Percentiles rank a stretch among this genome's conserved stretches.
These are phyloP conservation scores for Amniataba percoides DNA, from an alignment of 2,797 vertebrate species.

Conservation along the genomic window DNA sequence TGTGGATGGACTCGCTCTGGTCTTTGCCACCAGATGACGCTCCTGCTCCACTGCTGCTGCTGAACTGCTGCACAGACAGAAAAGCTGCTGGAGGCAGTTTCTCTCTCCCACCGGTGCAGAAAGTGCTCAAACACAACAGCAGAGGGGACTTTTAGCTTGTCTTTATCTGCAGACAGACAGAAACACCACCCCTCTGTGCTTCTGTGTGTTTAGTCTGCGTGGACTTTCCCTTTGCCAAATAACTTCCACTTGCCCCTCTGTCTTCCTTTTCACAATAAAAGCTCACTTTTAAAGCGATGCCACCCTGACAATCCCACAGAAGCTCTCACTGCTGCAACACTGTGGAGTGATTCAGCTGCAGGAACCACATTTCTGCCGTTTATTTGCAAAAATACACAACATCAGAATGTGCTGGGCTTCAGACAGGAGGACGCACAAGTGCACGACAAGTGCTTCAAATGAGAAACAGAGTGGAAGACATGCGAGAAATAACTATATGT, in stretches of 20 bases:
- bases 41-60: slow-evolving; percentile 55
- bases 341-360: not conserved
- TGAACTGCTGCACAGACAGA: slow-evolving; percentile 3
- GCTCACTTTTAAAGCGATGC: not conserved
- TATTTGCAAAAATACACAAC: not conserved
- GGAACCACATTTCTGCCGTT: not conserved
- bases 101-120: not conserved
- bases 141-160: not conserved
- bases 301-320: not conserved
- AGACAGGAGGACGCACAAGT: not conserved
- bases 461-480: not conserved
- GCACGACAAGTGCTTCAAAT: slow-evolving; percentile 11
- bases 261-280: not conserved
- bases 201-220: not conserved
- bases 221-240: not conserved
- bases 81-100: not conserved
- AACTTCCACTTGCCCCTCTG: not conserved
- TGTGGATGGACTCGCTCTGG: not conserved
- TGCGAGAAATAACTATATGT: not conserved
- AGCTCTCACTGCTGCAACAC: not conserved
- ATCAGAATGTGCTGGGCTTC: not conserved
- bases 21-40: slow-evolving; percentile 77
- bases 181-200: not conserved
- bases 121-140: not conserved
- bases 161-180: not conserved